Conservation (phyloP, 2,797 vertebrate genomes). For the Gastrophryne carolinensis region DNA sequence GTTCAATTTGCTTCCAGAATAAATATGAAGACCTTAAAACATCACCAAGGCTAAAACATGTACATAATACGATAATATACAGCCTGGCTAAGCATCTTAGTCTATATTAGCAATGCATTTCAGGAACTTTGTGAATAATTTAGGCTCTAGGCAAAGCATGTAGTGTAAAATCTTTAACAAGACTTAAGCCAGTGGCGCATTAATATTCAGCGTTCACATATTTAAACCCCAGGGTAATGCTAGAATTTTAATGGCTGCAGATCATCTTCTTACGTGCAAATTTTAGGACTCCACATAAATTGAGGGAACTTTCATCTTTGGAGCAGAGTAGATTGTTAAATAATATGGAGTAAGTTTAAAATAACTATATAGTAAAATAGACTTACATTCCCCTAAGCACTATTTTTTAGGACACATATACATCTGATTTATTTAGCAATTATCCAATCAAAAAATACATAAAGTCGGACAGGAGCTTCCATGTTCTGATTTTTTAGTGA, state of each 20-base stretch:
- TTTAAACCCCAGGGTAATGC: conserved; percentile 32
- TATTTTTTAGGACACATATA: too few species aligned
- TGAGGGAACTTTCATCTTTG: conserved; percentile 3
- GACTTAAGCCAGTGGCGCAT: conserved; percentile 24
- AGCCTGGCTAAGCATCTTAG: not conserved
- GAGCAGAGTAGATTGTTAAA: not conserved
- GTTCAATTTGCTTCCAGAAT: conserved; percentile 4
- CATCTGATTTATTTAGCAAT: too few species aligned
- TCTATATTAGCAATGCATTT: conserved; percentile 2
- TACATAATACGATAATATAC: conserved; percentile 4
- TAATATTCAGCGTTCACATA: conserved; percentile 39
- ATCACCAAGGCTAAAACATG: not conserved
- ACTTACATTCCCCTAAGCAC: too few species aligned
- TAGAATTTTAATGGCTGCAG: conserved; percentile 29
- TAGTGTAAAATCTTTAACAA: conserved; percentile 16
- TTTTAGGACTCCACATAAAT: conserved; percentile 16
- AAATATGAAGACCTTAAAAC: conserved; percentile 4
- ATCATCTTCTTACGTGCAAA: conserved; percentile 22
- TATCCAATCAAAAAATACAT: too few species aligned
- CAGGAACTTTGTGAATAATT: conserved; percentile 19
- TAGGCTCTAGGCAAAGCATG: conserved; percentile 20
- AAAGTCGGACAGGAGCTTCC: too few species aligned
- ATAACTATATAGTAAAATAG: too few species aligned
- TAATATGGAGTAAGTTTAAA: not conserved
- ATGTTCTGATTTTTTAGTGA: too few species aligned